These are phyloP conservation scores for Mesocentrotus franciscanus DNA, from an alignment of 53 echinoderm and acorn worm genomes.

Conservation along the genomic window DNA sequence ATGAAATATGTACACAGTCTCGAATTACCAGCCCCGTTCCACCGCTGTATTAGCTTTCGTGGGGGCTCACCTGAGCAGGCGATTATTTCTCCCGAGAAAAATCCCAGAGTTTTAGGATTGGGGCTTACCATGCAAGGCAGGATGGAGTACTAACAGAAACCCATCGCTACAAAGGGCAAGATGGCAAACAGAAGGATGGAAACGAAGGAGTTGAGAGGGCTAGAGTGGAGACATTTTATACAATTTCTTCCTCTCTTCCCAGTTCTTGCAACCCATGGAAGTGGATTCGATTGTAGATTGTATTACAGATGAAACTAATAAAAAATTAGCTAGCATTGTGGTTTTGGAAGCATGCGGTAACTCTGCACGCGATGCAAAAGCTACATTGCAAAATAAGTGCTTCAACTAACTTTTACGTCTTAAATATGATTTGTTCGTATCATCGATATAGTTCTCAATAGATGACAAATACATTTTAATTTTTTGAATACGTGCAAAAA, in stretches of 20 bases:
- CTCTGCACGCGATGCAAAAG: not conserved
- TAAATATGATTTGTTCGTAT: too few species aligned
- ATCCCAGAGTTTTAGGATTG: slow-evolving; percentile 52
- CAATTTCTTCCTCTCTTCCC: not conserved
- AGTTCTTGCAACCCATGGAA: not conserved
- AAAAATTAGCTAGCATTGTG: not conserved
- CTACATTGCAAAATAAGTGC: not conserved
- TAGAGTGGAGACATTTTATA: slow-evolving; percentile 17
- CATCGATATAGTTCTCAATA: not conserved
- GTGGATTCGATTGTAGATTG: not conserved
- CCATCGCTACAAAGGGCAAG: slow-evolving; percentile 20
- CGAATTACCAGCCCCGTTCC: not conserved
- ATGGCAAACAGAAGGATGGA: slow-evolving; percentile 44
- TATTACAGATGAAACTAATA: not conserved
- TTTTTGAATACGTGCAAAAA: not conserved
- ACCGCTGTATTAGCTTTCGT: slow-evolving; percentile 63
- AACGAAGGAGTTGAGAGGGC: not conserved
- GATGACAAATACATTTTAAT: not conserved
- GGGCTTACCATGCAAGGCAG: not conserved
- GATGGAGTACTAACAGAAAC: slow-evolving; percentile 23
- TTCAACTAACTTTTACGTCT: not conserved
- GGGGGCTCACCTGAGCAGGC: slow-evolving; percentile 48
- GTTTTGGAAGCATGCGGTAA: not conserved
- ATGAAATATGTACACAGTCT: slow-evolving; percentile 68
- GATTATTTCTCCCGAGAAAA: slow-evolving; percentile 57